Evolutionary conservation across 2,797 vertebrate genomes (phyloP), one percentile per base, ranked within the genome.

Genomic region (Hapalemur alaotrensis): DNA sequence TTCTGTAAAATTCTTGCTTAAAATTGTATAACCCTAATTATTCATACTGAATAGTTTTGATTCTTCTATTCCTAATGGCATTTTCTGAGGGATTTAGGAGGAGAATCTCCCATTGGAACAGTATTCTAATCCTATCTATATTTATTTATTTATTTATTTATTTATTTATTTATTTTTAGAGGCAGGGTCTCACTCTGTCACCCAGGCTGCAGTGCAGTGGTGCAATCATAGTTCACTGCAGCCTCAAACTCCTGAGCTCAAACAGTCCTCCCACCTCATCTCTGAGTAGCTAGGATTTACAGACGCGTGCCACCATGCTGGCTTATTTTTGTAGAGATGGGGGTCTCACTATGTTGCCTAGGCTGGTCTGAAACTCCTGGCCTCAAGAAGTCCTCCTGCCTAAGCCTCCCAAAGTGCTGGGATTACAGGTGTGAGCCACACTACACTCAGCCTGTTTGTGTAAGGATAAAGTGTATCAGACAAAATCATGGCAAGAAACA

Each of bases 41-140:
- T 95, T 97, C 95, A 54, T 73, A 63, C 46, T 84, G 63, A 50
- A 65, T 82, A 75, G 86, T 85, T 95, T 95, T 91, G n/a, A 87
- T 91, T 93, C 43, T 72, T 97, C 38, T 65, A 35, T 93, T 96
- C 50, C 84, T 90, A 90, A 75, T 87, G 84, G 80, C n/a, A 61
- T 96, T 96, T 96, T 96, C 80, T 95, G 30, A 94, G 76, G 23
- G 43, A 95, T 84, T 91, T 95, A 89, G 70, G 48, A 94, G 41
- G 38, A 76, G 32, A 91, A 22, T 97, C 61, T 90, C 76, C 76
- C 50, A 59, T 52, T 92, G 59, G n/a, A 93, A 84, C 84, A 89
- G 83, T 23, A 72, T 96, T 92, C 28, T 95, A 90, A 89, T 91
- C 41, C 10, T 84, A 30, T 82, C 17, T 75, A 18, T 92, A 52